Evolutionary conservation across 2,888 invertebrate species (phyloP), one percentile per base, ranked within the genome.

Genomic region (Cheiracanthium punctorium): DNA sequence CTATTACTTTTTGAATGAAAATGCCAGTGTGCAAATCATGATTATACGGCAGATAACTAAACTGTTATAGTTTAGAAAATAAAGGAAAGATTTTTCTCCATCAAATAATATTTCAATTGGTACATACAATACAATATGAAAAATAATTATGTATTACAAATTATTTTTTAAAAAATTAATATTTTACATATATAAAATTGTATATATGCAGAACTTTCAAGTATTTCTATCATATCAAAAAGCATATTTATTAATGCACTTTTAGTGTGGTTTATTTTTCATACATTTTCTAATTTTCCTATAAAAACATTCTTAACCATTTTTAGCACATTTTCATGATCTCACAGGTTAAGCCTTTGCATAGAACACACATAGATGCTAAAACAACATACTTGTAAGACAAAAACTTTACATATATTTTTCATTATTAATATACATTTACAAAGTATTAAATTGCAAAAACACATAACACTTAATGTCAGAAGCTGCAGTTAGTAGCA

Each of bases 381-480:
- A 75, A 80, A 67, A 73, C 70, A 79, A 80, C 72, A 71, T 48
- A 72, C 64, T 80, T 65, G 48, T 33, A 52, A 73, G 81, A 75
- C 43, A 75, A 74, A 70, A 82, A n/a, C 12, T 74, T 73, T 70
- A 48, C 32, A 73, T 71, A 28, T 70, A 58, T 33, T 79, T 79
- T 79, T 70, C 67, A 69, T 52, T 43, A 41, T 76, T 84, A 32
- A 73, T 75, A 43, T 58, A 82, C 77, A 84, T 82, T 76, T 79
- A 84, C 72, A 79, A 67, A 67, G 84, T 84, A 79, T 84, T 84
- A 74, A 79, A 74, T 77, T 84, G 79, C 84, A 79, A 76, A 82
- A 70, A 75, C 33, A 43, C 75, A 76, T 82, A 76, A 80, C 80
- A 72, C 58, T 43, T 37, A 41, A 71, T 41, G 71, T 72, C 67